Conservation (phyloP, 2,113 vertebrate genomes). For the Python bivittatus region DNA sequence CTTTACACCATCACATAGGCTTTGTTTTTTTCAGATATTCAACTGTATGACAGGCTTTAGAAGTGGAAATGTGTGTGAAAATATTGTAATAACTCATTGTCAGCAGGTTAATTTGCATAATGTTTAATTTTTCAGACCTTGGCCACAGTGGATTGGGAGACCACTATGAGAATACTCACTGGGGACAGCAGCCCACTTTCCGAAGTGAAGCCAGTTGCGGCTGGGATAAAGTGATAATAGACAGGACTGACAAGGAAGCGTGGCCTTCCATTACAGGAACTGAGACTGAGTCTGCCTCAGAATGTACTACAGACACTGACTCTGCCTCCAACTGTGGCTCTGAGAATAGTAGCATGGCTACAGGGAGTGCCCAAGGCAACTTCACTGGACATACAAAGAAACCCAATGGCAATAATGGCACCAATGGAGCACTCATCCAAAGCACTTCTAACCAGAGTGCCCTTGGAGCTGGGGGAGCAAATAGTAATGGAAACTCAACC, state of each 20-base stretch:
- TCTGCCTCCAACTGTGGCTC: slow-evolving; percentile 81
- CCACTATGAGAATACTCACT: slow-evolving; percentile 91
- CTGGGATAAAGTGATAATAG: slow-evolving; percentile 91
- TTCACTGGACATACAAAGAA: slow-evolving; percentile 88
- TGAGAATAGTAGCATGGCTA: slow-evolving; percentile 93
- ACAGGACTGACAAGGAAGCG: slow-evolving; percentile 86
- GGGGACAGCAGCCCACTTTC: slow-evolving; percentile 84
- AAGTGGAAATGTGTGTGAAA: background rate
- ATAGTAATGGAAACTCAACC: slow-evolving; percentile 65
- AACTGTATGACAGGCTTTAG: background rate
- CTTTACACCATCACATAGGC: background rate
- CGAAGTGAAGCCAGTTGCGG: slow-evolving; percentile 82
- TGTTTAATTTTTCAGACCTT: slow-evolving; percentile 80
- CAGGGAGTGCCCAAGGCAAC: slow-evolving; percentile 91
- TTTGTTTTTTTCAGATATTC: background rate
- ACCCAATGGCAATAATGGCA: slow-evolving; percentile 83
- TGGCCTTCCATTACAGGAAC: slow-evolving; percentile 87
- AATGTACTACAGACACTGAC: slow-evolving; percentile 89
- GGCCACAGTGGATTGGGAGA: slow-evolving; percentile 83
- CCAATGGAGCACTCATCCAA: slow-evolving; percentile 78
- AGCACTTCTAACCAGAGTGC: slow-evolving; percentile 80
- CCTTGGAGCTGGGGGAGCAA: slow-evolving; percentile 77
- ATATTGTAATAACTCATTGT: background rate
- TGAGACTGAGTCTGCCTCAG: slow-evolving; percentile 85
- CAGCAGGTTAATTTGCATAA: slow-evolving; percentile 53